Evolutionary conservation across 2,113 vertebrate species (phyloP).

Genomic region (Dasypus novemcinctus): DNA sequence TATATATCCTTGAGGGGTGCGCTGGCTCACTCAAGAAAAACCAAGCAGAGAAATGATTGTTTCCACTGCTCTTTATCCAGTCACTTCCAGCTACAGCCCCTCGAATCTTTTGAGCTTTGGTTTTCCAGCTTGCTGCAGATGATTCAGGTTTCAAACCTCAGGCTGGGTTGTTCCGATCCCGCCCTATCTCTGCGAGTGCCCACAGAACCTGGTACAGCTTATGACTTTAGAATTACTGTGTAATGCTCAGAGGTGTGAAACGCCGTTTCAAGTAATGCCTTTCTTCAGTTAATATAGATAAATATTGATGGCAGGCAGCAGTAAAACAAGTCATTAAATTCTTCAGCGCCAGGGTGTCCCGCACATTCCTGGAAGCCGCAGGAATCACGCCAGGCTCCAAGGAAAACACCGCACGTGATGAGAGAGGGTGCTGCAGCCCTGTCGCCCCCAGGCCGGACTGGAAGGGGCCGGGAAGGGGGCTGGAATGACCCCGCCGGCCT

Average conservation of each 20-base stretch:
- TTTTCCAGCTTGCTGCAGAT: constrained; percentile 34
- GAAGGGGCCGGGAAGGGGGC: neutral
- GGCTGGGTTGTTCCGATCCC: constrained; percentile 48
- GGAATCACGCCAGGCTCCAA: neutral
- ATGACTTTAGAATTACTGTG: constrained; percentile 49
- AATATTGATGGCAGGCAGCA: constrained; percentile 67
- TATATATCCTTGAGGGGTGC: neutral
- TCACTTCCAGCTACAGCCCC: neutral
- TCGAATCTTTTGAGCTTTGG: neutral
- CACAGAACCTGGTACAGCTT: constrained; percentile 57
- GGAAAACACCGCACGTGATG: neutral
- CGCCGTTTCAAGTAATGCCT: constrained; percentile 62
- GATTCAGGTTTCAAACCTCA: neutral
- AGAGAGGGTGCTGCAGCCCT: neutral
- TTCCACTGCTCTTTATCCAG: neutral
- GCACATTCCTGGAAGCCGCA: constrained; percentile 59
- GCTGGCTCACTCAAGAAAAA: neutral
- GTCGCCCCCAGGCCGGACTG: neutral
- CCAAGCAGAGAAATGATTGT: neutral
- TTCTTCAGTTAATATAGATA: constrained; percentile 65
- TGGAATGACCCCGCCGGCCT: neutral
- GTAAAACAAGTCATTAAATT: constrained; percentile 69
- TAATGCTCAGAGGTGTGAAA: constrained; percentile 66
- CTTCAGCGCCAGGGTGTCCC: constrained; percentile 42
- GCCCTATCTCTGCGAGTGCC: constrained; percentile 48